Base-by-base conservation (phyloP, 1,140 invertebrate species). In the Venustaconcha ellipsiformis region DNA sequence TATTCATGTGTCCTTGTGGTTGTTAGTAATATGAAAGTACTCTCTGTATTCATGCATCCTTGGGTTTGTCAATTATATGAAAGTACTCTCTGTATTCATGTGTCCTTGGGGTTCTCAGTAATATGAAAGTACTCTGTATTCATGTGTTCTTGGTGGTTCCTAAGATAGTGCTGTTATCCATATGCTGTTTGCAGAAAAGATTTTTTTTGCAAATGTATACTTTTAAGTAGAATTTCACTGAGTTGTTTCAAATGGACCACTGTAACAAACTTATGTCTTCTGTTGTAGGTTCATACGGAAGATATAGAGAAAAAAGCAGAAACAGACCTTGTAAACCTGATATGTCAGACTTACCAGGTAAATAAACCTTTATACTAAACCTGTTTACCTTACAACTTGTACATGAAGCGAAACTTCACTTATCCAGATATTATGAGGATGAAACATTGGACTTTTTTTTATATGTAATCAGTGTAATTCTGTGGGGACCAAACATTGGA, bases 291-390 rank as follows among this genome's bases (percentile, higher is more conserved):
- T 23, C 87, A 89, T 71, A 89, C 86, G n/a, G 87, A 89, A 56
- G 80, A 80, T 14, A 88, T 90, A 60, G 74, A 90, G 63, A 70
- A 84, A 6, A 69, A 82, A 70, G 88, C 87, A 13, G 70, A 86
- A 70, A 68, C 48, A 14, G 67, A 88, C 77, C 67, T 90, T 2
- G 60, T 87, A 1, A 76, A 78, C 62, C 67, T 90, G 12, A 80
- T 90, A 56, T 89, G 88, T 83, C 80, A 87, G 57, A 86, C 86
- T 30, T 89, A 89, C 75, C 77, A 83, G 78, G 88, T 88, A 75
- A 78, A 67, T 70, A 6, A 68, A 56, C 14, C 14, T 2, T 67
- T 1, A 67, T 48, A 37, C 23, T 18, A 8, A 5, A 48, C 6
- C 11, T 0, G 6, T 8, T 48, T 0, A 48, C 37, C 0, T 0